Conservation (phyloP, 2,888 invertebrate species). For the Eupithecia pulchellata region DNA sequence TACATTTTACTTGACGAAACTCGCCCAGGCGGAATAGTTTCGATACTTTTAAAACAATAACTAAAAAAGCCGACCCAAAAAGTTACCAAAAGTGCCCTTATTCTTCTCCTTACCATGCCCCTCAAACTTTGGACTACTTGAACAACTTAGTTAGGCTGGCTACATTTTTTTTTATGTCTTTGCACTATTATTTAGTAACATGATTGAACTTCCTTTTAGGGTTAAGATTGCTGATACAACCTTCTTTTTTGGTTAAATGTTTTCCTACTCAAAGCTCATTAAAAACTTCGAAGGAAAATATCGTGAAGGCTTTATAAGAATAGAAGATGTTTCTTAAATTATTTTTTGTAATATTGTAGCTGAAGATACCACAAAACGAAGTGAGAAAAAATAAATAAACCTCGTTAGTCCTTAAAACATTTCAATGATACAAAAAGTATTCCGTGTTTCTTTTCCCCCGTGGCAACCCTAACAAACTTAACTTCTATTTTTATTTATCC, state of each 20-base stretch:
- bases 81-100: conserved; percentile 2
- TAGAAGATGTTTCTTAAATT: neutral
- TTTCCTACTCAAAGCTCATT: neutral
- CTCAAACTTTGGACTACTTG: conserved; percentile 35
- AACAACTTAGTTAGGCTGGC: neutral
- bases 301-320: neutral
- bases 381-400: neutral
- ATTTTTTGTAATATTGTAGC: neutral
- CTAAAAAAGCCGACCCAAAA: conserved; percentile 20
- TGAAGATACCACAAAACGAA: neutral
- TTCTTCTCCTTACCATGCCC: neutral
- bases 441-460: neutral
- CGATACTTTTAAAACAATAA: conserved; percentile 13
- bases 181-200: no score
- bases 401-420: neutral
- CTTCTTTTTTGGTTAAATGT: no score
- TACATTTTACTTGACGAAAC: neutral
- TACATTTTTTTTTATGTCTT: neutral
- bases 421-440: neutral
- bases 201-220: no score
- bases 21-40: conserved; percentile 17
- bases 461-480: conserved; percentile 10
- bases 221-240: no score
- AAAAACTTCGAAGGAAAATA: neutral
- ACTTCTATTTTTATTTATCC: conserved; percentile 48